Base-by-base conservation (phyloP, 2,113 vertebrate genomes). In the Ginglymostoma cirratum region DNA sequence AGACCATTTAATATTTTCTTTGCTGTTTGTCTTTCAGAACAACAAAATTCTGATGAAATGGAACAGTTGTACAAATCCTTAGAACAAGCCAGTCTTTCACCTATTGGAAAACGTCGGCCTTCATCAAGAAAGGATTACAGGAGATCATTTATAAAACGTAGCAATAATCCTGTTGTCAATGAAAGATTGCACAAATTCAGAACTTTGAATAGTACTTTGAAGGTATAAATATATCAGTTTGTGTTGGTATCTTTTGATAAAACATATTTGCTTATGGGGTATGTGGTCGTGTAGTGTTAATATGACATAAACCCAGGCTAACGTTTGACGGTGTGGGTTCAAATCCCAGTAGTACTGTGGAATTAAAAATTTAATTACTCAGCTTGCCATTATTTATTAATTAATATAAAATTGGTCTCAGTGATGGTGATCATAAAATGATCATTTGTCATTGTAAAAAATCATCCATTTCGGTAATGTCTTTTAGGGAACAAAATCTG, bases 201-300 rank as follows among this genome's bases (percentile, higher is more conserved):
- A 96, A 98, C 98, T 93, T 97, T 99, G 96, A 99, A 99, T 96
- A 99, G 99, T 97, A 99, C 99, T 17, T 97, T 99, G 96, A 99
- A 99, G 99, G 99, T 99, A 97, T 97, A 96, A 42, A 23, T 0
- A 19, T 80, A 45, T 83, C 38, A 45, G 61, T 15, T 85, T 85
- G 6, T 66, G 65, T 38, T 27, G 67, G 65, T 30, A 72, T 17
- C 52, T 76, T 34, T 21, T 76, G 69, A 34, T 76, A 15, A 76
- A 55, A 38, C 12, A 86, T 19, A 78, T 66, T 34, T 65, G 30
- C 12, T 48, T 65, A 10, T 3, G 55, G 8, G 55, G 55, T 61
- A 61, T 1, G 55, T 61, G 55, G 7, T 61, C 10, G 55, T 61
- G 55, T 61, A 61, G 55, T 61, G 55, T 61, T 61, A 61, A 61